phyloP scores from a whole-genome alignment of 2,113 vertebrate species.

The Apodemus sylvaticus region DNA sequence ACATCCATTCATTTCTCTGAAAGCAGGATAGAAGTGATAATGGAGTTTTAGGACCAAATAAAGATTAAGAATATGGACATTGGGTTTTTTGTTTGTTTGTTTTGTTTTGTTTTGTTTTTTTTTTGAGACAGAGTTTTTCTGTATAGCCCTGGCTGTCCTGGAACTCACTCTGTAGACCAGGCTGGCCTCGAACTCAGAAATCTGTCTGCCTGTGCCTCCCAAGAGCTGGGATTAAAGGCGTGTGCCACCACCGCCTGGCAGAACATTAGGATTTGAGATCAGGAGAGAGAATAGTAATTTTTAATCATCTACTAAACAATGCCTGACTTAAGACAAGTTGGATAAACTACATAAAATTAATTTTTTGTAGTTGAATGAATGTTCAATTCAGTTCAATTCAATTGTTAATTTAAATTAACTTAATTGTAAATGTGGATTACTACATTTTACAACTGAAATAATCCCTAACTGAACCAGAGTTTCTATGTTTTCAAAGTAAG shows the following conservation, averaged over 20 bases:
- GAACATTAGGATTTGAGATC: background rate
- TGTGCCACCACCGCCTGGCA: no score
- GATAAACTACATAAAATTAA: background rate
- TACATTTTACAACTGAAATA: slow-evolving; percentile 40
- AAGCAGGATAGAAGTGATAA: background rate
- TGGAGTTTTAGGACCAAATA: background rate
- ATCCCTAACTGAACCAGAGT: background rate
- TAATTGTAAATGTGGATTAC: slow-evolving; percentile 19
- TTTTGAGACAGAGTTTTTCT: no score
- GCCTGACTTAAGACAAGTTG: slow-evolving; percentile 14
- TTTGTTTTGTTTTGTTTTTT: no score
- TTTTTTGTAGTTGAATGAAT: no score
- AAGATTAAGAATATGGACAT: background rate
- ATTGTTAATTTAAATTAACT: no score
- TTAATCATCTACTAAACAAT: slow-evolving; percentile 17
- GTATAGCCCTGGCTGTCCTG: no score
- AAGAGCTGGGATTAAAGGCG: no score
- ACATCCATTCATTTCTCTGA: background rate
- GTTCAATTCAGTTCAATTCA: no score
- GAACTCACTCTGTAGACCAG: no score
- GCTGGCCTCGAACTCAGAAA: no score
- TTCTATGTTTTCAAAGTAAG: background rate
- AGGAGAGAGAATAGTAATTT: background rate
- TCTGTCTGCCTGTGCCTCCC: no score
- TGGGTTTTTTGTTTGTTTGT: no score